Conservation (phyloP, 2,113 vertebrate genomes). For the Hylia prasina region DNA sequence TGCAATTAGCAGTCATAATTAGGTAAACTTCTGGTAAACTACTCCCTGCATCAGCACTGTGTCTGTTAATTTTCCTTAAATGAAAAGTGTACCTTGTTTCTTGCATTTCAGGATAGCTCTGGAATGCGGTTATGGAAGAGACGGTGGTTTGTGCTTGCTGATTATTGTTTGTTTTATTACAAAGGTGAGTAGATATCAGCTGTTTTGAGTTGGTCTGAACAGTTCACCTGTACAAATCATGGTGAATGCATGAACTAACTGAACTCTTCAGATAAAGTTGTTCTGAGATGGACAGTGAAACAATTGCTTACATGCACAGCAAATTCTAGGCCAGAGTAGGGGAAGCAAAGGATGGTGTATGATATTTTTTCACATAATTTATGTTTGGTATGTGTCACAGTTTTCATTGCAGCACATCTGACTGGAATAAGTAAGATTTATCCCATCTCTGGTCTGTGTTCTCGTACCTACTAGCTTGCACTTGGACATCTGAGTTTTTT, state of each 20-base stretch:
- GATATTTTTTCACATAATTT: background rate
- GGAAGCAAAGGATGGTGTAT: background rate
- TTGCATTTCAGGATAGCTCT: slow-evolving; percentile 90
- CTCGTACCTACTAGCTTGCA: background rate
- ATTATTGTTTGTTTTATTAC: slow-evolving; percentile 98
- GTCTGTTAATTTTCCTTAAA: background rate
- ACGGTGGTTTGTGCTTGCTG: slow-evolving; percentile 97
- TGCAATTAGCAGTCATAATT: background rate
- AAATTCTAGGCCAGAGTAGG: background rate
- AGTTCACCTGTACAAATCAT: background rate
- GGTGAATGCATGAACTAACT: background rate
- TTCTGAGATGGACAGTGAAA: background rate
- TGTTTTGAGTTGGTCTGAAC: background rate
- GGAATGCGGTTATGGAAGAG: slow-evolving; percentile 98
- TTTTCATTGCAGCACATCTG: background rate
- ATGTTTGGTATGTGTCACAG: background rate
- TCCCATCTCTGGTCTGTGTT: background rate
- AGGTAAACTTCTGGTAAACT: background rate
- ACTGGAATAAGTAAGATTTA: background rate
- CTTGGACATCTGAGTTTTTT: background rate
- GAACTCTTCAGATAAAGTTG: background rate
- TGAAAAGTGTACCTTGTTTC: background rate
- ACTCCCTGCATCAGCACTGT: background rate
- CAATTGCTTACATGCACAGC: background rate
- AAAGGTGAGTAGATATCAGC: slow-evolving; percentile 86